These are phyloP conservation scores for Microplitis demolitor DNA, from an alignment of 1,140 invertebrate species.

Conservation along the genomic window DNA sequence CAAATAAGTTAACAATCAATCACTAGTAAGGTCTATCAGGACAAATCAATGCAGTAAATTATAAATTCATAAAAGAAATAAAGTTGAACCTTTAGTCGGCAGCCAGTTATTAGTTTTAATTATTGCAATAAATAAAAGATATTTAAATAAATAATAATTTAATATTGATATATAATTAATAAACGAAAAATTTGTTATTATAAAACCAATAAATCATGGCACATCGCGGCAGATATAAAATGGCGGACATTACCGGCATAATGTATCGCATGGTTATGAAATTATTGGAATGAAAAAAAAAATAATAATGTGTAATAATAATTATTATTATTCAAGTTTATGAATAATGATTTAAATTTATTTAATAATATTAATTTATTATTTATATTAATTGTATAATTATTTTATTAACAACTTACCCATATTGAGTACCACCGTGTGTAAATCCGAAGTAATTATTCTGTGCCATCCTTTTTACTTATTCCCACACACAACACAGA, in stretches of 20 bases:
- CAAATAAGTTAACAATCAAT: background rate
- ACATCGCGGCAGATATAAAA: background rate
- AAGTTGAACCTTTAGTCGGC: no score
- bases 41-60: background rate
- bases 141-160: no score
- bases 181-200: background rate
- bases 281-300: background rate
- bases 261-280: background rate
- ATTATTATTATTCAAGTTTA: no score
- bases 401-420: slow-evolving; percentile 61
- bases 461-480: slow-evolving; percentile 73
- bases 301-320: background rate
- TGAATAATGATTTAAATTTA: slow-evolving; percentile 26
- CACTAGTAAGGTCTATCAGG: background rate
- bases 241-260: background rate
- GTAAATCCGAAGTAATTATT: slow-evolving; percentile 94
- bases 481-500: slow-evolving; percentile 31
- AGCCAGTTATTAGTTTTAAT: no score
- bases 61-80: no score
- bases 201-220: background rate
- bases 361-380: slow-evolving; percentile 27
- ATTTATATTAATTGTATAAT: slow-evolving; percentile 38
- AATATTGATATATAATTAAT: background rate
- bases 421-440: slow-evolving; percentile 88
- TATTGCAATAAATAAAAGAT: no score